phyloP scores from a whole-genome alignment of 2,888 invertebrate species.

The Caenorhabditis parvicauda region DNA sequence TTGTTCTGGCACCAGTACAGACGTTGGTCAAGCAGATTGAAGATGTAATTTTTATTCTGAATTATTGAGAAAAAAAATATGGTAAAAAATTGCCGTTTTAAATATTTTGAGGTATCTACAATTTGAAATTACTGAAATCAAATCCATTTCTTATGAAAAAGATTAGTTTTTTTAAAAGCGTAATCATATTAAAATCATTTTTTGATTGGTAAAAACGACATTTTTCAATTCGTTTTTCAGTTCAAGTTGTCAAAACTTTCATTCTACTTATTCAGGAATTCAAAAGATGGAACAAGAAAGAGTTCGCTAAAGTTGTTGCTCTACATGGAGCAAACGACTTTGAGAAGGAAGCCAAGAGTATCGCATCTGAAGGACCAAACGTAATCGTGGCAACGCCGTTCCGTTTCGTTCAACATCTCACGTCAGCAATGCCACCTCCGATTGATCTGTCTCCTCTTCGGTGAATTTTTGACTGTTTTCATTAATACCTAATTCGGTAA shows the following conservation, averaged over 20 bases:
- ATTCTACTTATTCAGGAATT: constrained; percentile 3
- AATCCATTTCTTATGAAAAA: no score
- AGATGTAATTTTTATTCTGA: constrained; percentile 11
- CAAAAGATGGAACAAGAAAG: constrained; percentile 12
- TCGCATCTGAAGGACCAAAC: constrained; percentile 67
- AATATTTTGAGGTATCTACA: no score
- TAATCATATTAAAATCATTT: no score
- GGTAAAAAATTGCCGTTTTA: no score
- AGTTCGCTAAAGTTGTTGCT: constrained; percentile 8
- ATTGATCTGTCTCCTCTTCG: constrained; percentile 72
- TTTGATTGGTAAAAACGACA: background rate
- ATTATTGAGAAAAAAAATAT: constrained; percentile 2
- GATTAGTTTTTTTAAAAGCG: no score
- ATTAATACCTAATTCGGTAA: background rate
- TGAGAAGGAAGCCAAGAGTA: constrained; percentile 15
- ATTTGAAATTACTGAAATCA: no score
- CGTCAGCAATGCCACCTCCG: constrained; percentile 68
- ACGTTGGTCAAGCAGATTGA: constrained; percentile 84
- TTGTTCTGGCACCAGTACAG: constrained; percentile 88
- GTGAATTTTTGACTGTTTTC: constrained; percentile 8
- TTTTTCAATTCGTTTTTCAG: no score
- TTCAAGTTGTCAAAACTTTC: no score
- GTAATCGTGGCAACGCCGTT: constrained; percentile 91
- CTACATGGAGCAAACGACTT: constrained; percentile 22
- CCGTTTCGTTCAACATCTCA: constrained; percentile 85